phyloP scores from a whole-genome alignment of 2,797 vertebrate species.

The Lophotriccus pileatus region DNA sequence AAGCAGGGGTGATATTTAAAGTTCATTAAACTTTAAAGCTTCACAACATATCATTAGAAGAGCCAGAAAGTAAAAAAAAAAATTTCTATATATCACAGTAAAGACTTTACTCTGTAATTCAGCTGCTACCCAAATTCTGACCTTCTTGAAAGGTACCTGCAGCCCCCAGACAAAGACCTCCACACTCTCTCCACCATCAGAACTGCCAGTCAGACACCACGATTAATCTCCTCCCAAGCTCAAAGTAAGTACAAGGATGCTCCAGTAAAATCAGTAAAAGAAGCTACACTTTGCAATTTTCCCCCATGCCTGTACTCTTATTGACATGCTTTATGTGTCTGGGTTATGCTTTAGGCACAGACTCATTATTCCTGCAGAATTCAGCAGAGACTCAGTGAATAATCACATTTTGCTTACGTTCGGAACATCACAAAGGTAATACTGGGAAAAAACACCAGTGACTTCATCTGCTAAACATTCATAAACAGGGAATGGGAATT shows the following conservation, averaged over 20 bases:
- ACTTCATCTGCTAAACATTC: constrained; percentile 30
- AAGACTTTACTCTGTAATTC: neutral
- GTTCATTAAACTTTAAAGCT: neutral
- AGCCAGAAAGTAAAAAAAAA: neutral
- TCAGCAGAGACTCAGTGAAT: constrained; percentile 23
- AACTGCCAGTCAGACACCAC: neutral
- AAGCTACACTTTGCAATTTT: neutral
- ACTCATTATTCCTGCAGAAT: constrained; percentile 31
- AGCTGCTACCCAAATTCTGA: neutral
- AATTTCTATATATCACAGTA: neutral
- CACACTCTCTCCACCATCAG: neutral
- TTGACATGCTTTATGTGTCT: neutral
- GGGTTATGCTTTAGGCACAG: constrained; percentile 9
- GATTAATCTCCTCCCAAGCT: neutral
- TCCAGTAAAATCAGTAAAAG: neutral
- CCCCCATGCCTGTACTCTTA: neutral
- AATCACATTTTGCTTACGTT: constrained; percentile 38
- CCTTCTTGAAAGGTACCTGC: neutral
- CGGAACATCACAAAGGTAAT: constrained; percentile 12
- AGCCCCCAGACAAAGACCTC: neutral
- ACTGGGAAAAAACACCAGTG: constrained; percentile 28
- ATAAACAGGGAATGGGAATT: constrained; percentile 37
- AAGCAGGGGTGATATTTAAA: neutral
- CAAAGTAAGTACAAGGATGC: neutral
- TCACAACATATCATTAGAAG: neutral